Evolutionary conservation across 2,888 invertebrate species (phyloP).

Genomic region (Candidula unifasciata): DNA sequence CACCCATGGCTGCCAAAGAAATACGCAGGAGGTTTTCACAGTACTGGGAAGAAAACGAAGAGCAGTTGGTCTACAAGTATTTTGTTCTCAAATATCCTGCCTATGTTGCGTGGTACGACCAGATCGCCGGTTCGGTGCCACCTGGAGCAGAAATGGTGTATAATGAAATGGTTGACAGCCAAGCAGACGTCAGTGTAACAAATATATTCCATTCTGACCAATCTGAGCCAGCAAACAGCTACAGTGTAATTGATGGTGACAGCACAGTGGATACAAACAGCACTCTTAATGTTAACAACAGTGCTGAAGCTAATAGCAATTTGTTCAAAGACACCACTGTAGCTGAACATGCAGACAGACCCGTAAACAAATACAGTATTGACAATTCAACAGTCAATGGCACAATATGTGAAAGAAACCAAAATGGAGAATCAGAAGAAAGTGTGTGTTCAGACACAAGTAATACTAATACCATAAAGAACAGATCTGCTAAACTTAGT

Average conservation of each 20-base stretch:
- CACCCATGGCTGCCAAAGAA: slow-evolving; percentile 25
- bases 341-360: background rate
- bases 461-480: background rate
- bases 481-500: background rate
- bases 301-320: background rate
- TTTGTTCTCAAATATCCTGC: slow-evolving; percentile 75
- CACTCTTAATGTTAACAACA: background rate
- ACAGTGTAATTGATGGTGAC: background rate
- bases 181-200: background rate
- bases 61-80: slow-evolving; percentile 61
- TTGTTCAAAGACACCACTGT: background rate
- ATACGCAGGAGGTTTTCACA: slow-evolving; percentile 28
- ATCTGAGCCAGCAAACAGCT: background rate
- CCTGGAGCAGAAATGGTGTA: slow-evolving; percentile 60
- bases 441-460: background rate
- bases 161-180: background rate
- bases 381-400: background rate
- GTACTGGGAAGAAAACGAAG: slow-evolving; percentile 37
- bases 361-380: background rate
- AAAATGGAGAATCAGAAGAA: too few relatives aligned
- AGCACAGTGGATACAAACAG: background rate
- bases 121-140: slow-evolving; percentile 55
- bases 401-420: background rate
- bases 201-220: background rate
- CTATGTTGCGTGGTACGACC: slow-evolving; percentile 63